These are phyloP conservation scores for Daktulosphaira vitifoliae DNA, from an alignment of 1,140 invertebrate genomes.

Conservation along the genomic window DNA sequence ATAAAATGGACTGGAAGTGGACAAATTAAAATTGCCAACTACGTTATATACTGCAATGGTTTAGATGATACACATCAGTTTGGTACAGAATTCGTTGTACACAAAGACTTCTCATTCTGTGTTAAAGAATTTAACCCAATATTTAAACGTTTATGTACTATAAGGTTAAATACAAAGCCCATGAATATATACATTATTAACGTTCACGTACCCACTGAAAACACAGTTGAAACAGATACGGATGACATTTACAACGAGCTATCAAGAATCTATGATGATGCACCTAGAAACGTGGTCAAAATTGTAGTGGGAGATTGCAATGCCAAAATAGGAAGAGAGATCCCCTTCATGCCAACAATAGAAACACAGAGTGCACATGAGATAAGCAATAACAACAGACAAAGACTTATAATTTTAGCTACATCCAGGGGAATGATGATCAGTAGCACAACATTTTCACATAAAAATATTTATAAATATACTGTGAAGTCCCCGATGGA, in stretches of 20 bases:
- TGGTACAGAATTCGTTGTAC: neutral
- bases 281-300: neutral
- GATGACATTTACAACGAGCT: neutral
- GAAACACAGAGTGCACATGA: conserved; percentile 41
- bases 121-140: conserved; percentile 2
- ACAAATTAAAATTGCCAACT: conserved; percentile 1
- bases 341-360: conserved; percentile 27
- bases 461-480: conserved; percentile 36
- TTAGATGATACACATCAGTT: conserved; percentile 14
- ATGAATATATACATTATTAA: conserved; percentile 2
- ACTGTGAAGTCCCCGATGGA: neutral
- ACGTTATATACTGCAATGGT: too few relatives aligned
- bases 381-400: conserved; percentile 36
- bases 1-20: conserved; percentile 30
- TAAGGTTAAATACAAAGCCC: neutral
- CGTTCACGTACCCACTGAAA: neutral
- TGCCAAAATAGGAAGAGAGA: conserved; percentile 33
- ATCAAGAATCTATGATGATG: neutral
- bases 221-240: neutral
- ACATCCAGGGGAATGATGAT: conserved; percentile 35
- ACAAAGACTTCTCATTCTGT: neutral
- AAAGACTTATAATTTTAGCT: conserved; percentile 35
- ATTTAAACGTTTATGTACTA: too few relatives aligned
- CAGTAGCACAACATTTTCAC: neutral
- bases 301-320: neutral